These are phyloP conservation scores for Calyptomena viridis DNA, from an alignment of 2,113 vertebrate species.

Conservation along the genomic window DNA sequence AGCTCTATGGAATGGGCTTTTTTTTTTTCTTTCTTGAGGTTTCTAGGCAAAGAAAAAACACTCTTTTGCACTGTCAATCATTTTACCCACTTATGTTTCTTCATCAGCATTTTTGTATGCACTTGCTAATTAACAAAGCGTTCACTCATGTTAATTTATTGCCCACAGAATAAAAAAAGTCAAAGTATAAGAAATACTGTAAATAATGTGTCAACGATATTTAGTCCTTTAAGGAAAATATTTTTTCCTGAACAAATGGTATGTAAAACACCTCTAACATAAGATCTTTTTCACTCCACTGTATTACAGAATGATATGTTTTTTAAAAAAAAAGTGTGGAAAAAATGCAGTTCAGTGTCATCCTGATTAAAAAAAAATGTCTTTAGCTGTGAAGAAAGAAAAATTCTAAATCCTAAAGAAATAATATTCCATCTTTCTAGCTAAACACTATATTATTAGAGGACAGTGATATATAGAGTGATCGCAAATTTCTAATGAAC, in stretches of 20 bases:
- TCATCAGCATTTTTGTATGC: background rate
- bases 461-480: conserved; percentile 28
- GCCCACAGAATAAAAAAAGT: background rate
- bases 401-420: background rate
- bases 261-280: background rate
- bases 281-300: background rate
- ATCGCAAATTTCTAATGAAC: background rate
- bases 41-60: background rate
- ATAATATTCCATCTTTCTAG: background rate
- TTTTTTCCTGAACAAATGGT: background rate
- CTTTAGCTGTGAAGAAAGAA: background rate
- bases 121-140: background rate
- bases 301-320: background rate
- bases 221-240: background rate
- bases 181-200: background rate
- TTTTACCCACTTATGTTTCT: background rate
- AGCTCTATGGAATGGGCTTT: conserved; percentile 13
- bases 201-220: background rate
- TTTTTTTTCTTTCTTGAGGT: conserved; percentile 5
- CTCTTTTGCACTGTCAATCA: background rate
- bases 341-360: conserved; percentile 43
- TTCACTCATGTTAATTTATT: background rate
- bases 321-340: conserved; percentile 46
- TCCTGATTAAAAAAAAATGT: conserved; percentile 49
- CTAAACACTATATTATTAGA: conserved; percentile 2